phyloP scores from a whole-genome alignment of 2,113 vertebrate genomes.

The Chloroceryle aenea region DNA sequence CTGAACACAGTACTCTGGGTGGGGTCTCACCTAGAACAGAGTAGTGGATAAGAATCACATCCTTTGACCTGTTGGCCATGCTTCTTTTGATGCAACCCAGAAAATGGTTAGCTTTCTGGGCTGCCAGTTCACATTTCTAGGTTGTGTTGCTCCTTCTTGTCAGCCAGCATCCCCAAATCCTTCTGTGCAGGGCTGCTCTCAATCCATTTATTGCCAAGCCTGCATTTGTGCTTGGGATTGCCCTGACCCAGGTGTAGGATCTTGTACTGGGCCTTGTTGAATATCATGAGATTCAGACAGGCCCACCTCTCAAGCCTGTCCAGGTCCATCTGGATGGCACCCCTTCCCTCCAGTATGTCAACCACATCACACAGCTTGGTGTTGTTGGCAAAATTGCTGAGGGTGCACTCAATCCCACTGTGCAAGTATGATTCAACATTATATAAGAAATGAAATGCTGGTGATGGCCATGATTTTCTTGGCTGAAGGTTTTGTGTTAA shows the following conservation, averaged over 20 bases:
- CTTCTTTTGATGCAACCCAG: not conserved
- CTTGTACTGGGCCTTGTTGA: not conserved
- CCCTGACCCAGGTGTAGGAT: not conserved
- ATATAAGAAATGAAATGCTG: not conserved
- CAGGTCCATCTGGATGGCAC: not conserved
- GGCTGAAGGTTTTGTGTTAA: not conserved
- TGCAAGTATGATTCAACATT: not conserved
- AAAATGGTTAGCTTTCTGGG: not conserved
- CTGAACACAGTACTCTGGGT: not conserved
- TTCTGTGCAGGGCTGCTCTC: not conserved
- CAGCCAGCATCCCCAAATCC: not conserved
- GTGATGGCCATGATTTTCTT: not conserved
- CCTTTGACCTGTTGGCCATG: not conserved
- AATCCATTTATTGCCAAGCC: not conserved
- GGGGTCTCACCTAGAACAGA: not conserved
- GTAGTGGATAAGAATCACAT: not conserved
- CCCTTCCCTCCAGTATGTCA: not conserved
- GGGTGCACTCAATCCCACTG: not conserved
- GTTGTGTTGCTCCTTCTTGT: not conserved
- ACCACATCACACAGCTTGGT: not conserved
- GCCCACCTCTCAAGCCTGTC: not conserved
- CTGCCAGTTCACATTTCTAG: not conserved
- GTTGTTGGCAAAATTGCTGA: not conserved
- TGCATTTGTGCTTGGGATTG: not conserved
- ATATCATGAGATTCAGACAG: not conserved